Evolutionary conservation across 2,797 vertebrate genomes (phyloP).

Genomic region (Danio aesculapii): DNA sequence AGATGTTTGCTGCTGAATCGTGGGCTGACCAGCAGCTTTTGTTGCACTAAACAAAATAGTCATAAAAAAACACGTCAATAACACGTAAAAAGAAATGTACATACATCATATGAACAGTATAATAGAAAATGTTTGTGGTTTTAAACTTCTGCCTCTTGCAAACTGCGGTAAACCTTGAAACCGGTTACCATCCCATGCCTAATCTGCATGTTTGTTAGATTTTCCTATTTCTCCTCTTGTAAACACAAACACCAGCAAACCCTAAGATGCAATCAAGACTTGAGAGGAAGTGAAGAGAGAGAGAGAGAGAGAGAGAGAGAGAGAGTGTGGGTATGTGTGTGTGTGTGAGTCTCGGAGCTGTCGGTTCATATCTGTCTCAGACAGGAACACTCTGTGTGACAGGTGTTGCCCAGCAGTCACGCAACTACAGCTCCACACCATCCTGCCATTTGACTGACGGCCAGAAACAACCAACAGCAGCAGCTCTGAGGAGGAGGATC

Average conservation of each 20-base stretch:
- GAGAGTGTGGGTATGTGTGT: not conserved
- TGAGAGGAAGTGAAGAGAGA: slow-evolving; percentile 19
- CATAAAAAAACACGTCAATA: too few species aligned
- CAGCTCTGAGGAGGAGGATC: slow-evolving; percentile 59
- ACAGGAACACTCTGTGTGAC: slow-evolving; percentile 68
- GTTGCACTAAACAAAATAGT: too few species aligned
- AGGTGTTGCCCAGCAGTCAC: slow-evolving; percentile 80
- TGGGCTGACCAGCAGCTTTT: too few species aligned
- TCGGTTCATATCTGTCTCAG: slow-evolving; percentile 51
- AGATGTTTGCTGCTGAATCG: too few species aligned
- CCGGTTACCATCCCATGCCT: too few species aligned
- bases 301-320: not conserved
- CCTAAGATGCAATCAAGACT: slow-evolving; percentile 15
- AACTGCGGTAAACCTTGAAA: too few species aligned
- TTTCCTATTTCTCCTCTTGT: not conserved
- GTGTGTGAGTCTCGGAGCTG: slow-evolving; percentile 21
- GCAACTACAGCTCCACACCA: slow-evolving; percentile 55
- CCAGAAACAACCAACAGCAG: slow-evolving; percentile 62
- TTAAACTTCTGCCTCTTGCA: too few species aligned
- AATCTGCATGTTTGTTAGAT: not conserved
- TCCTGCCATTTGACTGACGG: slow-evolving; percentile 53
- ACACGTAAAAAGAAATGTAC: too few species aligned
- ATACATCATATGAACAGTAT: too few species aligned
- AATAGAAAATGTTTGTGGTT: too few species aligned
- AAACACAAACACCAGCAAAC: not conserved